phyloP scores from a whole-genome alignment of 2,797 vertebrate species.

The Margarornis squamiger region DNA sequence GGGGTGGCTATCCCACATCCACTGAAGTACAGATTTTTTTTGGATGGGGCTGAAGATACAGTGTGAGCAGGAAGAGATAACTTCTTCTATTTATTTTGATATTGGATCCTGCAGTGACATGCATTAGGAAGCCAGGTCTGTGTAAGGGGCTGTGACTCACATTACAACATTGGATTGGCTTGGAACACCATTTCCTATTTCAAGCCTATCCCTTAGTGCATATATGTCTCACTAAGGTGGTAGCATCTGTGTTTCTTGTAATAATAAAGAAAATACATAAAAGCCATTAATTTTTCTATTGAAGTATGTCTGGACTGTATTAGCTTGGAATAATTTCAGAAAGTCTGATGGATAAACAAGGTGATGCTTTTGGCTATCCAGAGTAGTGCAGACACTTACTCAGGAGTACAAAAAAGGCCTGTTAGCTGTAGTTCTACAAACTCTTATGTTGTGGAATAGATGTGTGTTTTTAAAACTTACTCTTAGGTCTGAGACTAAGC shows the following conservation, averaged over 20 bases:
- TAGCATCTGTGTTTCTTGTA: background rate
- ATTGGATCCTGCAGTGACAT: background rate
- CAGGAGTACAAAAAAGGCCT: background rate
- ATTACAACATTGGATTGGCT: background rate
- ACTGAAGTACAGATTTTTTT: background rate
- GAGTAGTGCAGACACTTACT: background rate
- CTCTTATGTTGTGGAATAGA: background rate
- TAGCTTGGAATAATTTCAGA: background rate
- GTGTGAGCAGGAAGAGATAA: background rate
- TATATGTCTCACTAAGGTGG: background rate
- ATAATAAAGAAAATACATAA: background rate
- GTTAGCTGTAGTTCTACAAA: background rate
- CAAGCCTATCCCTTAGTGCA: background rate
- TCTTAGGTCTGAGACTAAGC: background rate
- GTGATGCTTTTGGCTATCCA: background rate
- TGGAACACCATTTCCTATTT: background rate
- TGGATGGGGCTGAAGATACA: background rate
- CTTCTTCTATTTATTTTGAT: slow-evolving; percentile 13
- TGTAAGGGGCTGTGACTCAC: background rate
- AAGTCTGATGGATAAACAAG: background rate
- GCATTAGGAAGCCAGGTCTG: background rate
- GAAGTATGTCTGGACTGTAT: background rate
- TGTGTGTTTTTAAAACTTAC: background rate
- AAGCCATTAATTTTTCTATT: background rate
- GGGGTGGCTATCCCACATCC: background rate